Base-by-base conservation (phyloP, 2,888 invertebrate species). In the Pristionchus entomophagus region DNA sequence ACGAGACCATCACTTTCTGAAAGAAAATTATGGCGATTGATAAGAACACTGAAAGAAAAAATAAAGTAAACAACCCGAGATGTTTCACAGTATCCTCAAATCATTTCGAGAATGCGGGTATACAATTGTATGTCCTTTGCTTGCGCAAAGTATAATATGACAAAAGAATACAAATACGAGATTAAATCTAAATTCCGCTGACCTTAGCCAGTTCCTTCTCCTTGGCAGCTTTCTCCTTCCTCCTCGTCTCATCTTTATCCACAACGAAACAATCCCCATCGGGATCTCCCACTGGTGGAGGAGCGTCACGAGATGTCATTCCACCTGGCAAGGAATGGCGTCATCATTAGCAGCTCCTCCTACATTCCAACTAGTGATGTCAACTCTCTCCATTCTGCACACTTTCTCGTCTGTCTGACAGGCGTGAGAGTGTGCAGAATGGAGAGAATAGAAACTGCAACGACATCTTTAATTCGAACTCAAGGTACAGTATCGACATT, bases 1-100 rank as follows among this genome's bases (percentile, higher is more conserved):
- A 88, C 35, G 65, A 62, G 41, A 78, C 32, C 88, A 88, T 88
- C 32, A 89, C 32, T 41, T 84, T 87, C 89, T 84, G 69, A 10
- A 84, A 49, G 10, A 51, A 12, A n/a, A n/a, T n/a, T n/a, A n/a
- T n/a, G 22, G 32, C 4, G 6, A 62, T 32, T 45, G 45, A 45
- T 10, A 45, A 10, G 45, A 45, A 14, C 45, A 6, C 45, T 10
- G 45, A 6, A 45, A 10, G 14, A 14, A 14, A 45, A 45, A 45
- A 45, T 45, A 6, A 6, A 45, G 6, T 14, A 45, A 45, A 6
- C 14, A 10, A 45, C 6, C 45, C 45, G 6, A 14, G 29, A 19
- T 32, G 62, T 62, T 62, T 32, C 62, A 62, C 32, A 10, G 32
- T 2, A 1, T 17, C 14, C 32, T 29, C 32, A 29, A 29, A 62